Percentiles rank a stretch among this genome's conserved stretches.
Conservation (phyloP, 2,888 invertebrate genomes). For the Ennomos erosarius region DNA sequence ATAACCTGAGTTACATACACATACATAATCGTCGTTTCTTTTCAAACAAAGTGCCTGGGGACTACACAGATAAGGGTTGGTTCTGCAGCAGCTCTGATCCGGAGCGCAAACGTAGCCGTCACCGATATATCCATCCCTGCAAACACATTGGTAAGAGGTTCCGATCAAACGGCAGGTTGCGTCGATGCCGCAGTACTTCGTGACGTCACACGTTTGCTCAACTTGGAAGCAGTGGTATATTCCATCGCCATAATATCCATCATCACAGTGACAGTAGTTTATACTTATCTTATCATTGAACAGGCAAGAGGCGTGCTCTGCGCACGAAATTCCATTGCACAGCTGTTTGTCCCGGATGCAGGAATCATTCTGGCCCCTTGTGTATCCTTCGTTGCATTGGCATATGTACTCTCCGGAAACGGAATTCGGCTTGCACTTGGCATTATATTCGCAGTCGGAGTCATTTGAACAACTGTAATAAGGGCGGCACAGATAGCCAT, state of each 20-base stretch:
- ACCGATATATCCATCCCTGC: conserved; percentile 90
- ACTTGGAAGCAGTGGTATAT: conserved; percentile 85
- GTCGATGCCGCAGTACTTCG: conserved; percentile 92
- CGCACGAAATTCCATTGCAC: conserved; percentile 88
- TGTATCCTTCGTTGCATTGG: conserved; percentile 90
- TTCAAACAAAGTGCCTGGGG: conserved; percentile 92
- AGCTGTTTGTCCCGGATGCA: conserved; percentile 85
- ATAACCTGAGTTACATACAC: conserved; percentile 90
- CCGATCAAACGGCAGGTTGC: conserved; percentile 88
- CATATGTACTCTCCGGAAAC: conserved; percentile 88
- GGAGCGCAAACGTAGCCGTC: conserved; percentile 92
- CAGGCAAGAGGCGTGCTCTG: conserved; percentile 89
- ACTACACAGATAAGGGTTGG: conserved; percentile 87
- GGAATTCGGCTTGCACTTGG: conserved; percentile 89
- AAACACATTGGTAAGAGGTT: conserved; percentile 86
- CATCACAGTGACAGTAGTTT: conserved; percentile 92
- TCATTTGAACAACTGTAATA: conserved; percentile 87
- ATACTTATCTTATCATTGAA: conserved; percentile 88
- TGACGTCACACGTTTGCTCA: conserved; percentile 88
- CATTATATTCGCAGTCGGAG: conserved; percentile 88
- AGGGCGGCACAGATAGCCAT: conserved; percentile 91
- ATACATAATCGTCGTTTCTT: conserved; percentile 78
- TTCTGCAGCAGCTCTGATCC: conserved; percentile 89
- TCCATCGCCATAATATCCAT: conserved; percentile 92
- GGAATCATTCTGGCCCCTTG: conserved; percentile 86